A percentile compares a stretch with the other conserved stretches of the same genome.
These are phyloP conservation scores for Caenorhabditis sp. DNA, from an alignment of 2,888 invertebrate species.

Conservation along the genomic window DNA sequence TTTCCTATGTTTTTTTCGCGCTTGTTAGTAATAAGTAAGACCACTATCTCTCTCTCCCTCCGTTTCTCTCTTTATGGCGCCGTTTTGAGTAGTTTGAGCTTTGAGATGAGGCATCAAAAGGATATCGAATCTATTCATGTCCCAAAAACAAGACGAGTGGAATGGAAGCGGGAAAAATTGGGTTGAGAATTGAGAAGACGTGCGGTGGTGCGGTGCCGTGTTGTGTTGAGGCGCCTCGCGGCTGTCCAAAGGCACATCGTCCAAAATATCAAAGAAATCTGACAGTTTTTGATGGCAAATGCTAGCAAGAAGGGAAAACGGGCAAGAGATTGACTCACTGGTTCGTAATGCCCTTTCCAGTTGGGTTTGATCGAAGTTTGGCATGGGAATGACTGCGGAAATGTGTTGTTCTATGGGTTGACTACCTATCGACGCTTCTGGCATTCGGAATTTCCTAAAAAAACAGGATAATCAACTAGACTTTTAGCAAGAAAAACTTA, in stretches of 20 bases:
- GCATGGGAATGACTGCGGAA: conserved; percentile 32
- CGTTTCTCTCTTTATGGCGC: not conserved
- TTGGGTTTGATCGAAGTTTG: conserved; percentile 47
- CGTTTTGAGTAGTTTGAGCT: conserved; percentile 44
- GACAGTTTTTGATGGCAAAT: not conserved
- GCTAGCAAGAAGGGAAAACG: no score
- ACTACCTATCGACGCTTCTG: conserved; percentile 18
- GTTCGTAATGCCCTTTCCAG: conserved; percentile 61
- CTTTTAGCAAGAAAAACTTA: not conserved
- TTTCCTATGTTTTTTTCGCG: conserved; percentile 1
- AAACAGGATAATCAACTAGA: not conserved
- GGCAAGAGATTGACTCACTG: conserved; percentile 61
- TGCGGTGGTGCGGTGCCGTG: no score
- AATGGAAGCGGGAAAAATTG: conserved; percentile 6
- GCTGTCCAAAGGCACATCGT: not conserved
- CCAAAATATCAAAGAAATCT: not conserved
- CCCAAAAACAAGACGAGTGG: conserved; percentile 58
- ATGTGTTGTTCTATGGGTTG: conserved; percentile 42
- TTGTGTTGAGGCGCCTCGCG: no score
- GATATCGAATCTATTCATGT: conserved; percentile 59
- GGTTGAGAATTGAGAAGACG: no score
- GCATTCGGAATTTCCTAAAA: conserved; percentile 33
- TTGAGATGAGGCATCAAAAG: conserved; percentile 57
- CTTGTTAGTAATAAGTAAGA: no score
- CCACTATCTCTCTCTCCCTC: no score